Conservation (phyloP, 2,888 invertebrate species). For the Muschampia plurimacula region DNA sequence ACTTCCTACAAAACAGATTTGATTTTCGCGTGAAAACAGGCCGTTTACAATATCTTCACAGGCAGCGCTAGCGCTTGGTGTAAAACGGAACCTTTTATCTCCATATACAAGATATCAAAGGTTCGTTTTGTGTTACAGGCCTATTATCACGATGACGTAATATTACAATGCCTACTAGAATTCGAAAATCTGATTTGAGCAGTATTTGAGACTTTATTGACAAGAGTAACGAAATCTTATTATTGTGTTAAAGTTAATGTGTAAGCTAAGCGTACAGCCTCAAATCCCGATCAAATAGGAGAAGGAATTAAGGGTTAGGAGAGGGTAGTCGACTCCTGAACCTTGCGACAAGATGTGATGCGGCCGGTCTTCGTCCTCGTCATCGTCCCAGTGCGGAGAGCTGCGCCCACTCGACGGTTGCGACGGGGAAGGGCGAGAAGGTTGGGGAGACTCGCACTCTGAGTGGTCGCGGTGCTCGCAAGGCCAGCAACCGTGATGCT, state of each 20-base stretch:
- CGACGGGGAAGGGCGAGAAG: conserved; percentile 51
- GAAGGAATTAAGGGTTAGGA: conserved; percentile 42
- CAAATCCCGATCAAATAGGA: conserved; percentile 52
- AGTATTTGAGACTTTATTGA: conserved; percentile 65
- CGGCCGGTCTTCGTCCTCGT: conserved; percentile 73
- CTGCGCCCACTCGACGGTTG: conserved; percentile 78
- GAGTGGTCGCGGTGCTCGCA: conserved; percentile 75
- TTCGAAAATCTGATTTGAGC: conserved; percentile 54
- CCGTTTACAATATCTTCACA: conserved; percentile 42
- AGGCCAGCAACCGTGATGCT: conserved; percentile 81
- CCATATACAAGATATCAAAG: conserved; percentile 21
- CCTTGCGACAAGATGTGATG: conserved; percentile 79
- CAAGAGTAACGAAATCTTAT: conserved; percentile 34
- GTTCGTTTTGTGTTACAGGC: conserved; percentile 35
- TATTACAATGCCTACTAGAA: conserved; percentile 46
- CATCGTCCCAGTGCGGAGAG: conserved; percentile 79
- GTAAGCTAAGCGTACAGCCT: conserved; percentile 48
- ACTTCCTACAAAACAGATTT: conserved; percentile 50
- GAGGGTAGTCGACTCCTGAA: conserved; percentile 59
- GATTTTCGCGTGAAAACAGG: conserved; percentile 40
- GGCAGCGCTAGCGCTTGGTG: conserved; percentile 42
- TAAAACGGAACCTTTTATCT: conserved; percentile 38
- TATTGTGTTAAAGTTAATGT: conserved; percentile 42
- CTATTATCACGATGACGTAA: conserved; percentile 34
- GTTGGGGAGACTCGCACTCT: conserved; percentile 69